These are phyloP conservation scores for Luffia ferchaultella DNA, from an alignment of 2,888 invertebrate genomes.

Conservation along the genomic window DNA sequence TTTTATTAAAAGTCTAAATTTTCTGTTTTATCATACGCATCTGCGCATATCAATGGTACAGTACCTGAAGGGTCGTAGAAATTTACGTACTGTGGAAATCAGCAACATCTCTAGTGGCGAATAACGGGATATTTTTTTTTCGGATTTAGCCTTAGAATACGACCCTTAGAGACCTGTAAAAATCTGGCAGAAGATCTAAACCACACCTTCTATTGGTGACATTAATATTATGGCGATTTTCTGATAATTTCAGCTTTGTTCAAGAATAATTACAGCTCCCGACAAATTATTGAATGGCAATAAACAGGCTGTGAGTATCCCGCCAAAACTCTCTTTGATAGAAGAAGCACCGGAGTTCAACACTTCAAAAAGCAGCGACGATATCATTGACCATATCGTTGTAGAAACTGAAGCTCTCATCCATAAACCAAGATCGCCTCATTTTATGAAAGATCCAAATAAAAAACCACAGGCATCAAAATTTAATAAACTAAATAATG, in stretches of 20 bases:
- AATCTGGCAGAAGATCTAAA: too few relatives aligned
- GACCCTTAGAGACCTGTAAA: too few relatives aligned
- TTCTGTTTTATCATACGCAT: too few relatives aligned
- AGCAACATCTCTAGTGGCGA: too few relatives aligned
- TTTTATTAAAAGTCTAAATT: too few relatives aligned
- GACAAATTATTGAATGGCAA: conserved; percentile 27
- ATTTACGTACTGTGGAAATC: too few relatives aligned
- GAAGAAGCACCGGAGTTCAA: conserved; percentile 35
- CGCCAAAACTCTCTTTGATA: conserved; percentile 34
- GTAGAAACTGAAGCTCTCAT: neutral
- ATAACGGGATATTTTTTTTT: too few relatives aligned
- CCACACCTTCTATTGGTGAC: too few relatives aligned
- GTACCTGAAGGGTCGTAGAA: too few relatives aligned
- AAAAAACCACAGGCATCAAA: neutral
- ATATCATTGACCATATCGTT: conserved; percentile 18
- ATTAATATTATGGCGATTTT: neutral
- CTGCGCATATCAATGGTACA: too few relatives aligned
- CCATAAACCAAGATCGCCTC: neutral
- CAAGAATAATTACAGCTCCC: conserved; percentile 34
- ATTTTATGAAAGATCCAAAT: neutral
- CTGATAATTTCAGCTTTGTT: conserved; percentile 43
- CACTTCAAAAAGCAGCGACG: conserved; percentile 19
- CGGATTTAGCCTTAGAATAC: too few relatives aligned
- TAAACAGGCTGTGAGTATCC: conserved; percentile 25
- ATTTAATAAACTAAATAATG: neutral